Evolutionary conservation across 2,888 invertebrate species (phyloP).

Genomic region (Hypolimnas misippus): DNA sequence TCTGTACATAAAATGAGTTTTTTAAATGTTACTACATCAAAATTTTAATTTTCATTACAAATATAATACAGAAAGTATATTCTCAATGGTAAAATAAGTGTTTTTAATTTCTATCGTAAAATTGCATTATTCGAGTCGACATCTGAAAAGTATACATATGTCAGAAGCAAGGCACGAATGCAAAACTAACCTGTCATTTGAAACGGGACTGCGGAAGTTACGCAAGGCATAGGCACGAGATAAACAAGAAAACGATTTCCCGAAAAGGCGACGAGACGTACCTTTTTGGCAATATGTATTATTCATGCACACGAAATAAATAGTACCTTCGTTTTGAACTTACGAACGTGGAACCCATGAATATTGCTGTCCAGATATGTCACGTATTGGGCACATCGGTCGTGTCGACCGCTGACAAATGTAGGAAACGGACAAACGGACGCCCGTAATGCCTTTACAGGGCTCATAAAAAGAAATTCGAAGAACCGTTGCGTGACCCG

Average conservation of each 20-base stretch:
- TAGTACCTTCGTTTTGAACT: conserved; percentile 49
- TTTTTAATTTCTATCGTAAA: neutral
- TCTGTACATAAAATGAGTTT: no score
- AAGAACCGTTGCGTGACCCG: conserved; percentile 23
- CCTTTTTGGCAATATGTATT: conserved; percentile 74
- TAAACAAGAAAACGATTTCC: conserved; percentile 54
- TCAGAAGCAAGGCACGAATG: neutral
- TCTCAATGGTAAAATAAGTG: no score
- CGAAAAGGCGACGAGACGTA: conserved; percentile 58
- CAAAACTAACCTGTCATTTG: conserved; percentile 35
- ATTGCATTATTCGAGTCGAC: neutral
- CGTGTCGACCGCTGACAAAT: conserved; percentile 27
- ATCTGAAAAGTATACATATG: neutral
- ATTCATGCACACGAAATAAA: conserved; percentile 69
- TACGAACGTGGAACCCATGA: conserved; percentile 45
- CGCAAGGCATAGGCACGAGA: conserved; percentile 46
- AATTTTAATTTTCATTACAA: no score
- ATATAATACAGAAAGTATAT: no score
- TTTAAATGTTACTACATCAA: no score
- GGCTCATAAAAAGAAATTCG: conserved; percentile 20
- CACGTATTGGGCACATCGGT: conserved; percentile 39
- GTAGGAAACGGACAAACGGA: conserved; percentile 31
- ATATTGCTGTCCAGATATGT: conserved; percentile 39
- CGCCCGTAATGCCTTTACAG: conserved; percentile 22
- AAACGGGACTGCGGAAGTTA: conserved; percentile 53